These are phyloP conservation scores for Ceratosolen solmsi DNA, from an alignment of 1,140 invertebrate species.

Conservation along the genomic window DNA sequence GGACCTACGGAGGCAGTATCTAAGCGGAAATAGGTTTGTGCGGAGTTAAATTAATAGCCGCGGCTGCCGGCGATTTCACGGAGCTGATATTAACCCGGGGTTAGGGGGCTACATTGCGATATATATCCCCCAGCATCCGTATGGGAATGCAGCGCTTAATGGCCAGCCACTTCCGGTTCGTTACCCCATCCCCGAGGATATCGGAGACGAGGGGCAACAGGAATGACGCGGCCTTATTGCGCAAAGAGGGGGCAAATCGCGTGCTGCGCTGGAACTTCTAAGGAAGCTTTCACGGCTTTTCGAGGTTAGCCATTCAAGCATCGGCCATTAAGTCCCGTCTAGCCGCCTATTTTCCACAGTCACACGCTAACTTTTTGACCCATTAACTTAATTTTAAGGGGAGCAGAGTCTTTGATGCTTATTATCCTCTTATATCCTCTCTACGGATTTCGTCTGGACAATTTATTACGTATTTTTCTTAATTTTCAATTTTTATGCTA, in stretches of 20 bases:
- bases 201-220: too few relatives aligned
- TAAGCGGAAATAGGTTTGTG: neutral
- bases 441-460: too few relatives aligned
- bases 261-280: neutral
- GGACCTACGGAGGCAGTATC: neutral
- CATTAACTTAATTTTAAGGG: neutral
- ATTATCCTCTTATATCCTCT: too few relatives aligned
- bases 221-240: too few relatives aligned
- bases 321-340: neutral
- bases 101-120: too few relatives aligned
- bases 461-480: too few relatives aligned
- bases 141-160: constrained; percentile 6
- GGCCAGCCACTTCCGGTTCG: constrained; percentile 37
- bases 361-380: neutral
- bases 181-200: constrained; percentile 3
- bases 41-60: constrained; percentile 13
- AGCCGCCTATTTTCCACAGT: neutral
- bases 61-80: constrained; percentile 26
- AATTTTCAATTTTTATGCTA: too few relatives aligned
- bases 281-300: neutral
- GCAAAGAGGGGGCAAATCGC: neutral
- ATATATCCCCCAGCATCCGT: neutral
- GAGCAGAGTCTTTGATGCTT: neutral
- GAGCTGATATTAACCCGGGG: constrained; percentile 10
- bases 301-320: neutral